Evolutionary conservation across 2,113 vertebrate genomes (phyloP).

Genomic region (Perca fluviatilis): DNA sequence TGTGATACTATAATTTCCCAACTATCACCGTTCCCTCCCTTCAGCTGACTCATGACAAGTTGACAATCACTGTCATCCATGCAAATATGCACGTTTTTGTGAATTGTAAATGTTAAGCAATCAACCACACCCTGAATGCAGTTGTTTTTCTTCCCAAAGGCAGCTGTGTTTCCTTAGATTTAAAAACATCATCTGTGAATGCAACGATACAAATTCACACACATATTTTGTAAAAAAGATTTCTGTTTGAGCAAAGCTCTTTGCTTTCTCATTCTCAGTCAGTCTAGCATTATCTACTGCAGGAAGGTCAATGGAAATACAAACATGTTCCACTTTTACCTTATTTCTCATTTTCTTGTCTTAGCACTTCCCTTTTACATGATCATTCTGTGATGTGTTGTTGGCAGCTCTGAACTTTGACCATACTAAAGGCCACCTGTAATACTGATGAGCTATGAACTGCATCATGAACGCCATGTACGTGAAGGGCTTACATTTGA

Average conservation of each 20-base stretch:
- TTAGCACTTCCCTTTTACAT: constrained; percentile 45
- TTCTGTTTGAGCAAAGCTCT: not conserved
- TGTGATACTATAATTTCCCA: not conserved
- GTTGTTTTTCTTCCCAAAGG: not conserved
- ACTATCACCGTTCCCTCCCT: not conserved
- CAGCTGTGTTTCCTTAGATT: not conserved
- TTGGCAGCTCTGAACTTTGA: constrained; percentile 5
- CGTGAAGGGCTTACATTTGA: too few relatives aligned
- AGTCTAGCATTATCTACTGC: not conserved
- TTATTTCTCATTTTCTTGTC: constrained; percentile 44
- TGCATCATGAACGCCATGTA: not conserved
- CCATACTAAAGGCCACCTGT: not conserved
- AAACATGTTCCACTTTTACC: constrained; percentile 40
- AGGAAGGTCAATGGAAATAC: constrained; percentile 15
- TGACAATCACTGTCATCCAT: not conserved
- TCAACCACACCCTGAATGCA: not conserved
- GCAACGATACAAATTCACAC: not conserved
- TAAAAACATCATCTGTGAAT: not conserved
- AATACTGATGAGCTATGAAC: not conserved
- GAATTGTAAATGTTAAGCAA: not conserved
- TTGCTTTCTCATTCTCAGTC: not conserved
- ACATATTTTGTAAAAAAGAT: not conserved
- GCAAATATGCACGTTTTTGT: not conserved
- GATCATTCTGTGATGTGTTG: not conserved
- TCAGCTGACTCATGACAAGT: not conserved